Percentiles rank a stretch among this genome's conserved stretches.
Evolutionary conservation across 2,113 vertebrate genomes (phyloP).

Genomic region (Chelonoidis abingdonii): DNA sequence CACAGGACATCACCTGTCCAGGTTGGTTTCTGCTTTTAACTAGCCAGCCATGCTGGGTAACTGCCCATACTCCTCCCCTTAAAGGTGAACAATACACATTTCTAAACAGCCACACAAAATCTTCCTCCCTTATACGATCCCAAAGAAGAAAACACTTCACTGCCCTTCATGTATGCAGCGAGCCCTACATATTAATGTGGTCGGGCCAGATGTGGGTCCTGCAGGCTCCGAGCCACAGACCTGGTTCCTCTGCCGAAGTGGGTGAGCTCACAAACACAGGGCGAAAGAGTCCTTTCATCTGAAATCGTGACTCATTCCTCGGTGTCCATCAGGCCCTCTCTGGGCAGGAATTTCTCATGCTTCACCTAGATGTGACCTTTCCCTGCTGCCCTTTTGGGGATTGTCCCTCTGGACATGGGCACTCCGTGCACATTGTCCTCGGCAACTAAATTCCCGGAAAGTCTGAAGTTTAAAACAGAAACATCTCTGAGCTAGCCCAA

Average conservation of each 20-base stretch:
- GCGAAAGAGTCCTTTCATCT: background rate
- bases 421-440: background rate
- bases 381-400: background rate
- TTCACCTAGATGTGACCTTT: background rate
- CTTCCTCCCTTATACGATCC: accelerated
- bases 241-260: accelerated
- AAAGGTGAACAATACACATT: background rate
- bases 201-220: background rate
- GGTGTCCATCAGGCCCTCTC: background rate
- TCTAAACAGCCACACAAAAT: background rate
- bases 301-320: background rate
- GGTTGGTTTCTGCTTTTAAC: background rate
- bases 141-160: background rate
- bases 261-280: background rate
- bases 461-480: background rate
- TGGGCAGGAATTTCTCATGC: background rate
- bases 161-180: background rate
- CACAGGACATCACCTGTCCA: background rate
- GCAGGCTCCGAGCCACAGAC: background rate
- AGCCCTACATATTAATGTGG: accelerated
- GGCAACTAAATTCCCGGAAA: background rate
- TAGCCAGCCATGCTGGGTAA: background rate
- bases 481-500: accelerated
- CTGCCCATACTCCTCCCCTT: background rate
- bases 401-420: background rate